Evolutionary conservation across 2,797 vertebrate genomes (phyloP), one percentile per base, ranked within the genome.

Genomic region (Enteromius viviparus): DNA sequence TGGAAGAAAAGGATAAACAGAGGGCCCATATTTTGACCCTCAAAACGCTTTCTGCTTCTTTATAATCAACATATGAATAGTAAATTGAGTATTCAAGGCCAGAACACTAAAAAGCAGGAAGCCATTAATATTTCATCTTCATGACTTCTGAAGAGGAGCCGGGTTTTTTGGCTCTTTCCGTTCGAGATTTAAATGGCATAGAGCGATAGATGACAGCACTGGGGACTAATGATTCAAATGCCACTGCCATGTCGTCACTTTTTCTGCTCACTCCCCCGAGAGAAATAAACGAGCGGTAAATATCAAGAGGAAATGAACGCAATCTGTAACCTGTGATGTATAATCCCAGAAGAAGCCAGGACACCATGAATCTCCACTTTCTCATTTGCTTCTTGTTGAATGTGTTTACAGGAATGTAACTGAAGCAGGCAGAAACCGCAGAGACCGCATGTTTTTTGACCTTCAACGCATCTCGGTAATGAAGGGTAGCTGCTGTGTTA

Each of bases 171-270:
- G 21, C 26, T 29, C 53, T 71, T 87, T 85, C 72, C 7, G 72
- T 47, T 86, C 49, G 83, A 85, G 66, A 89, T 89, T 84, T 88
- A 90, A 91, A 87, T 76, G 88, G 80, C 80, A 86, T 29, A 80
- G 60, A 19, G 79, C 47, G 89, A 87, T 76, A 80, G 86, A 88
- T 60, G 88, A 87, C 80, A 86, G 85, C 80, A 68, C 78, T 78
- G 23, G 32, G 84, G 75, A 84, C 84, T 89, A 89, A 93, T 91
- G 89, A 91, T 89, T 92, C 88, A 89, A 84, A 91, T 76, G 86
- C 81, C 80, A 80, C 70, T 62, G 6, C 79, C 40, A 82, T 70
- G 82, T 85, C 87, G 78, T 86, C 88, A 88, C 72, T 88, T 87
- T 90, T 90, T 89, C 89, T 87, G 10, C 87, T 76, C 60, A 86